Evolutionary conservation across 2,888 invertebrate species (phyloP), one percentile per base, ranked within the genome.

Genomic region (Athetis lepigone): DNA sequence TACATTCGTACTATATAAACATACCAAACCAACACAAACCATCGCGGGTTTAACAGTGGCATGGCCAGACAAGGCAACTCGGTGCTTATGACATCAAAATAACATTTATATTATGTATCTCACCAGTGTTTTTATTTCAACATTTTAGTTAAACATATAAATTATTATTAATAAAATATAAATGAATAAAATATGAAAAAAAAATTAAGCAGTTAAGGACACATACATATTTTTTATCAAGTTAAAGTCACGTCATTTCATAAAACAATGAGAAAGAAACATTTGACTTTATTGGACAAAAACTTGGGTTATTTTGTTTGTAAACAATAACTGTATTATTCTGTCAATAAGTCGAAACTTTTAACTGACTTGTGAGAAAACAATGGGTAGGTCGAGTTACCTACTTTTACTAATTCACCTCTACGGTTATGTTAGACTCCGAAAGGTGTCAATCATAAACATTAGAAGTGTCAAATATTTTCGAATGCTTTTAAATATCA

Each of bases 381-480:
- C 33, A 33, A 33, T 13, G 13, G 29, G 13, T 33, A 33, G 13
- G 13, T 13, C n/a, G n/a, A n/a, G n/a, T n/a, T n/a, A 33, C 25
- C 6, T 25, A 25, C 33, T 33, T 33, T 33, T 33, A 13, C 33
- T 1, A 33, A 33, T 13, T 18, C 42, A 39, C 16, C 13, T 21
- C 27, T 33, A 68, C 69, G 19, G 40, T 39, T 46, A 37, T 5
- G 9, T 46, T 13, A 19, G 11, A 33, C 16, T 39, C 27, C 54
- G 70, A 70, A 19, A 64, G 45, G 7, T 46, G 77, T 50, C 66
- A 71, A 57, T 75, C 43, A 61, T 11, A 27, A 19, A 70, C 25
- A 42, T 19, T 16, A 23, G 8, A 46, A 18, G 19, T 29, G 4
- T 4, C 9, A 45, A 47, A 45, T 1, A 40, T 27, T 33, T 8